A percentile compares a stretch with the other conserved stretches of the same genome.
phyloP scores from a whole-genome alignment of 2,113 vertebrate species.

The Chamaea fasciata region DNA sequence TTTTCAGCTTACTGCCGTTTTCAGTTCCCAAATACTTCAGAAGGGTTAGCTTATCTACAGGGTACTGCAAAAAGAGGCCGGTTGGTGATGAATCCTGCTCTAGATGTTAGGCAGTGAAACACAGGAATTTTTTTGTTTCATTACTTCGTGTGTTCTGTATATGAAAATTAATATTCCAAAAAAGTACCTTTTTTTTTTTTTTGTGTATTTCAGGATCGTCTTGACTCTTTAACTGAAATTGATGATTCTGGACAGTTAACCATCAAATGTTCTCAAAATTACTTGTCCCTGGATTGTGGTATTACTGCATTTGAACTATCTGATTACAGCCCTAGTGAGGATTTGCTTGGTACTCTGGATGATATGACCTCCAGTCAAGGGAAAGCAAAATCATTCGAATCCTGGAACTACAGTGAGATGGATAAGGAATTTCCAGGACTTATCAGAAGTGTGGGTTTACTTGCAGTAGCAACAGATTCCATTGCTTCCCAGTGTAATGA shows the following conservation, averaged over 20 bases:
- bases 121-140: neutral
- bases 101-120: neutral
- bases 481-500: conserved; percentile 59
- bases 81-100: neutral
- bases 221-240: conserved; percentile 93
- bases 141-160: neutral
- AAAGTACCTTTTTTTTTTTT: neutral
- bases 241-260: conserved; percentile 96
- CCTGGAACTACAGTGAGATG: conserved; percentile 78
- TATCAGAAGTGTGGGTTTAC: conserved; percentile 81
- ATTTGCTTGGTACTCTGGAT: conserved; percentile 72
- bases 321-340: conserved; percentile 93
- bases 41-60: neutral
- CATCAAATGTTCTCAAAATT: conserved; percentile 96
- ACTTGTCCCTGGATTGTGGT: conserved; percentile 96
- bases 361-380: conserved; percentile 61
- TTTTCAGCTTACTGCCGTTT: neutral
- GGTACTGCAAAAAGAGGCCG: neutral
- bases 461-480: conserved; percentile 74
- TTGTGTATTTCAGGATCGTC: conserved; percentile 82
- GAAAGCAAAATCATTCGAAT: conserved; percentile 75
- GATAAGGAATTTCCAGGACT: conserved; percentile 83
- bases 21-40: neutral
- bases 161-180: neutral
- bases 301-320: conserved; percentile 96